Percentiles rank a stretch among this genome's conserved stretches.
phyloP scores from a whole-genome alignment of 53 echinoderm and acorn worm genomes.

The Stichopus horrens region DNA sequence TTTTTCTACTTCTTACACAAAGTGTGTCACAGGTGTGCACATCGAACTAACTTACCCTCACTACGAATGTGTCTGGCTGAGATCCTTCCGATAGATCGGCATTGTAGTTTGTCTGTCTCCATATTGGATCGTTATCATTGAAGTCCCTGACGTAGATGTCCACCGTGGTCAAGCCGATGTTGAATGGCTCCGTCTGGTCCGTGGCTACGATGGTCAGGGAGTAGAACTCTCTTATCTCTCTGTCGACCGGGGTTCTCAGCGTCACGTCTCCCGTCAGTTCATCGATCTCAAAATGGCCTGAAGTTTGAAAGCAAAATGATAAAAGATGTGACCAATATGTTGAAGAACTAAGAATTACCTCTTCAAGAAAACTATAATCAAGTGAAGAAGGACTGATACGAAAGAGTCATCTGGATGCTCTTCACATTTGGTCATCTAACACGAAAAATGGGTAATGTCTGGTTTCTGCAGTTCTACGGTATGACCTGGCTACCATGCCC shows the following conservation, averaged over 20 bases:
- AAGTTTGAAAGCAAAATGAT: not conserved
- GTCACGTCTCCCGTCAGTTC: constrained; percentile 66
- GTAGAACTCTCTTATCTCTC: constrained; percentile 62
- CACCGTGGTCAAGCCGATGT: constrained; percentile 59
- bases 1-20: not conserved
- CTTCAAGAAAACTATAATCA: too few relatives aligned
- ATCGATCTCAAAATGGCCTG: constrained; percentile 75
- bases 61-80: constrained; percentile 54
- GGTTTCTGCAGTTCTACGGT: too few relatives aligned
- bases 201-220: constrained; percentile 70
- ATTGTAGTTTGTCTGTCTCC: constrained; percentile 48
- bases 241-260: constrained; percentile 58
- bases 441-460: too few relatives aligned
- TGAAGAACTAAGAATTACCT: too few relatives aligned
- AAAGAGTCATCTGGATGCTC: not conserved
- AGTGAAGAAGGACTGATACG: not conserved
- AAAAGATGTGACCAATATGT: not conserved
- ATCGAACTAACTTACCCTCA: constrained; percentile 46
- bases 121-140: constrained; percentile 84
- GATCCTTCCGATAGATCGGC: constrained; percentile 59
- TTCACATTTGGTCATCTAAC: too few relatives aligned
- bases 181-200: constrained; percentile 67
- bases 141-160: constrained; percentile 66
- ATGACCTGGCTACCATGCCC: too few relatives aligned
- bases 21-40: too few relatives aligned